These are phyloP conservation scores for Linnaemya vulpina DNA, from an alignment of 2,888 invertebrate species.

Conservation along the genomic window DNA sequence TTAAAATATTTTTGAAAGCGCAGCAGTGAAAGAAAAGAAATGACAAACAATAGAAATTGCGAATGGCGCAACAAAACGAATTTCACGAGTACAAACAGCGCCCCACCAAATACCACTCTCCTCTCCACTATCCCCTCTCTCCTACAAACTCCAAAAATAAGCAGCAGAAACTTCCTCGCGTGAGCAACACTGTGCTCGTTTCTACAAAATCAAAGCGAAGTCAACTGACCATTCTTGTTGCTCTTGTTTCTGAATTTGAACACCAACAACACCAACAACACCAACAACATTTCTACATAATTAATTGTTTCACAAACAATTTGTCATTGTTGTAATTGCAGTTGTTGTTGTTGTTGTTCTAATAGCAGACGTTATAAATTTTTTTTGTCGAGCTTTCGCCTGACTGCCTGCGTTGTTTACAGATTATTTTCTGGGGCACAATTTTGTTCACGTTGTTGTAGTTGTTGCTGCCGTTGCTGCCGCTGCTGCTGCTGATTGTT, in stretches of 20 bases:
- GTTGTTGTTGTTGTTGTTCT: not conserved
- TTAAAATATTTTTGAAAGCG: too few species aligned
- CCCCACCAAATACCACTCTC: too few species aligned
- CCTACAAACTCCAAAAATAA: too few species aligned
- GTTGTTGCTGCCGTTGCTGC: slow-evolving; percentile 17
- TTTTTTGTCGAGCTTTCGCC: slow-evolving; percentile 7
- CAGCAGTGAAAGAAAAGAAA: too few species aligned
- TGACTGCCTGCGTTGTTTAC: slow-evolving; percentile 58
- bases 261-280: not conserved
- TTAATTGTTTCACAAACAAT: slow-evolving; percentile 35
- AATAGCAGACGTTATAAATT: not conserved
- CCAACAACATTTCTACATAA: slow-evolving; percentile 19
- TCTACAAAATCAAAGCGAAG: not conserved
- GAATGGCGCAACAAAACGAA: too few species aligned
- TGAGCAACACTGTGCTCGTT: not conserved
- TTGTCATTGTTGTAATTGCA: slow-evolving; percentile 24
- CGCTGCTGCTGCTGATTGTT: slow-evolving; percentile 14
- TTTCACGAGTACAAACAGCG: too few species aligned
- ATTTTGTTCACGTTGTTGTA: slow-evolving; percentile 24
- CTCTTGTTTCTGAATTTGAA: not conserved
- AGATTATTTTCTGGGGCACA: slow-evolving; percentile 65
- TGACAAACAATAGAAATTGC: too few species aligned
- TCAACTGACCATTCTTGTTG: slow-evolving; percentile 2
- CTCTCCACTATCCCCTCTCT: too few species aligned
- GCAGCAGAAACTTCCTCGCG: too few species aligned